A percentile compares a stretch with the other conserved stretches of the same genome.
phyloP scores from a whole-genome alignment of 1,140 invertebrate genomes.

The Drosophila ficusphila region DNA sequence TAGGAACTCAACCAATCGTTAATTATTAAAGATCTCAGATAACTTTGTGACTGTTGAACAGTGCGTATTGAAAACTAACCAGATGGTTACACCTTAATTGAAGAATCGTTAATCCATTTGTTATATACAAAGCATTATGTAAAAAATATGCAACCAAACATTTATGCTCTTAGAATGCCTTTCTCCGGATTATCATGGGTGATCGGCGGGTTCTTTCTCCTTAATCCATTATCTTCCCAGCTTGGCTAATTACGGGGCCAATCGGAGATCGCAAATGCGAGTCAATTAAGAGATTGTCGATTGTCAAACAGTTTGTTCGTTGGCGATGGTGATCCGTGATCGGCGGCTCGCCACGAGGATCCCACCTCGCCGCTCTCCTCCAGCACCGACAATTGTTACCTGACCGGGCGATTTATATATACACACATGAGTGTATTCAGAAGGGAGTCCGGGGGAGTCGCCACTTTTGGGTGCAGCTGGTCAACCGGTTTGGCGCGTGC shows the following conservation, averaged over 20 bases:
- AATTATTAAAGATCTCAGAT: neutral
- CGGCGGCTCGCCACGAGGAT: constrained; percentile 20
- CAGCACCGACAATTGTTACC: constrained; percentile 66
- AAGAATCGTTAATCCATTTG: no score
- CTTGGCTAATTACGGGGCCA: constrained; percentile 30
- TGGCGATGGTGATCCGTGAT: constrained; percentile 27
- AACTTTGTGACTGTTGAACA: neutral
- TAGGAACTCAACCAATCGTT: neutral
- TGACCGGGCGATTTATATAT: neutral
- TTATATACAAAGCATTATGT: neutral
- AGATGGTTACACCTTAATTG: no score
- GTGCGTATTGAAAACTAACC: no score
- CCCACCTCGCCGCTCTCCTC: neutral
- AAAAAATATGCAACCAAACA: constrained; percentile 14
- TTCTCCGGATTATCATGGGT: constrained; percentile 13
- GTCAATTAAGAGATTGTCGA: constrained; percentile 42
- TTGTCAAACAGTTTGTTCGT: constrained; percentile 2
- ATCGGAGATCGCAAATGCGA: constrained; percentile 43
- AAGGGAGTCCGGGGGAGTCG: neutral
- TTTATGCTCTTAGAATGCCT: neutral
- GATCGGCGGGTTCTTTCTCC: neutral
- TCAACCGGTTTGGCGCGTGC: constrained; percentile 77
- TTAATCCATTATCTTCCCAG: neutral
- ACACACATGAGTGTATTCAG: neutral
- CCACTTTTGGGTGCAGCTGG: constrained; percentile 74